Percentiles rank a stretch among this genome's conserved stretches.
Evolutionary conservation across 1,140 invertebrate species (phyloP).

Genomic region (Drosophila pseudoobscura): DNA sequence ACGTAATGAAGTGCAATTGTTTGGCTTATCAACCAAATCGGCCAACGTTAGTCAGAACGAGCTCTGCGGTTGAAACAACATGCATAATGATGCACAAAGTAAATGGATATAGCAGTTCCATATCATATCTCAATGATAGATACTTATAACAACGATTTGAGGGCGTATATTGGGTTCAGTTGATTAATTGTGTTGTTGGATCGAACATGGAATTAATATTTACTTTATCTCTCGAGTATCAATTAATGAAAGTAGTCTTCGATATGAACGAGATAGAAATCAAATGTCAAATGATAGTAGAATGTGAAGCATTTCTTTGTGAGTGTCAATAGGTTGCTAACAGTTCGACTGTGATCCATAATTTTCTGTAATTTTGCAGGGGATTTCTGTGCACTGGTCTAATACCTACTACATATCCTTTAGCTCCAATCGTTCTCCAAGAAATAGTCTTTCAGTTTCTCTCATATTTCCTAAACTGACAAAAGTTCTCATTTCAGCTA

Average conservation of each 20-base stretch:
- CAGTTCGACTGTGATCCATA: too few species aligned
- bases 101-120: not conserved
- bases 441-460: not conserved
- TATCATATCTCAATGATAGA: not conserved
- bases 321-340: too few species aligned
- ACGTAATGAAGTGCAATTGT: slow-evolving; percentile 27
- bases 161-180: not conserved
- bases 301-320: too few species aligned
- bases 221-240: not conserved
- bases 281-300: too few species aligned
- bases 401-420: too few species aligned
- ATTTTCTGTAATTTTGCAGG: too few species aligned
- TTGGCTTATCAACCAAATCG: slow-evolving; percentile 10
- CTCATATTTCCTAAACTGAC: not conserved
- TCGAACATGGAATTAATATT: slow-evolving; percentile 1
- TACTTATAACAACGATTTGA: not conserved
- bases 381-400: too few species aligned
- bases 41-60: not conserved
- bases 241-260: too few species aligned
- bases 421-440: too few species aligned
- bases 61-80: slow-evolving; percentile 1
- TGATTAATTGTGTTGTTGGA: slow-evolving; percentile 6
- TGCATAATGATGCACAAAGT: slow-evolving; percentile 1
- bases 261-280: too few species aligned
- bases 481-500: too few species aligned